These are phyloP conservation scores for Megaptera novaeangliae DNA, from an alignment of 2,113 vertebrate genomes.

Conservation along the genomic window DNA sequence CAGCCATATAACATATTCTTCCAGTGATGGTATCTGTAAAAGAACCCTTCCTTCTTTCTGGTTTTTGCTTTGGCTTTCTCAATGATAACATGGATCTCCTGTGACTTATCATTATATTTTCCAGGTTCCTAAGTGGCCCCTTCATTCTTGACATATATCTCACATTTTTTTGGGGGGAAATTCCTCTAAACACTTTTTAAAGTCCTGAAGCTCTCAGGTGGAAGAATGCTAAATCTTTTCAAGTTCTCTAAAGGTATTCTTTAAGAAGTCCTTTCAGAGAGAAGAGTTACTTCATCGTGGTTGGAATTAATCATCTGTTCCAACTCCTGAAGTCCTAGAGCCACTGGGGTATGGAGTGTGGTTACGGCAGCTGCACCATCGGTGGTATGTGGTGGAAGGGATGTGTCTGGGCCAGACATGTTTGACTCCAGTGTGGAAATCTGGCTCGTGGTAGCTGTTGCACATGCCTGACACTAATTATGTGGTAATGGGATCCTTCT, in stretches of 20 bases:
- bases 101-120: slow-evolving; percentile 27
- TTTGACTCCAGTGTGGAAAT: neutral
- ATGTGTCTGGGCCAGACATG: slow-evolving; percentile 6
- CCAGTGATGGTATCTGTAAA: neutral
- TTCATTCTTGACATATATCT: slow-evolving; percentile 35
- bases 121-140: neutral
- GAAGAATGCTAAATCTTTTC: slow-evolving; percentile 49
- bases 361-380: neutral
- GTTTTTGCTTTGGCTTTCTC: neutral
- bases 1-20: neutral
- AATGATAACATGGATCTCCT: neutral
- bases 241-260: slow-evolving; percentile 24
- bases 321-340: neutral
- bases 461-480: neutral
- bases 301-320: slow-evolving; percentile 30
- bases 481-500: neutral
- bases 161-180: accelerated
- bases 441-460: neutral
- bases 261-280: slow-evolving; percentile 51
- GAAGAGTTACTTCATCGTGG: slow-evolving; percentile 9
- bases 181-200: neutral
- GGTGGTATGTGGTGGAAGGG: neutral
- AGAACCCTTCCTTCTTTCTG: neutral
- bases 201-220: neutral
- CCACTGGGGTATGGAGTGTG: neutral